These are phyloP conservation scores for Pteria penguin DNA, from an alignment of 2,888 invertebrate species.

Conservation along the genomic window DNA sequence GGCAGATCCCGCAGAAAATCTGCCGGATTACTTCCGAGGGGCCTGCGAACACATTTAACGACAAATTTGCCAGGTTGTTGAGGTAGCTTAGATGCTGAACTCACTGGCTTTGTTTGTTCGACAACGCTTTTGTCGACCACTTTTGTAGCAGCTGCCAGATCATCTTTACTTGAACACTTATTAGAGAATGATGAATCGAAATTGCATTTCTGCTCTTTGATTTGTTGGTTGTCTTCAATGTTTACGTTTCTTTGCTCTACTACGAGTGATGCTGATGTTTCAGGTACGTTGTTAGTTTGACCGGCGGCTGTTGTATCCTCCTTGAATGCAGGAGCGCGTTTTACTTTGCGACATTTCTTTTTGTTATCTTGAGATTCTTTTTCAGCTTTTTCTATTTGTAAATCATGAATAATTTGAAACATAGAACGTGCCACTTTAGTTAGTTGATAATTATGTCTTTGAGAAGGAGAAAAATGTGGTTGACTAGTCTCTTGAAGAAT, in stretches of 20 bases:
- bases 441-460: constrained; percentile 62
- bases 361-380: constrained; percentile 30
- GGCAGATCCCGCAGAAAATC: constrained; percentile 29
- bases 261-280: not conserved
- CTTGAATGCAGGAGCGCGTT: constrained; percentile 17
- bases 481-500: not conserved
- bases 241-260: not conserved
- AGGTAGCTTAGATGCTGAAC: not conserved
- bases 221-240: not conserved
- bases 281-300: constrained; percentile 34
- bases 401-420: constrained; percentile 65
- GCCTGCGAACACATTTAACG: constrained; percentile 56
- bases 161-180: not conserved
- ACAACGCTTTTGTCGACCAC: too few species aligned
- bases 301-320: constrained; percentile 46
- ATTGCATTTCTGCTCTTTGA: not conserved
- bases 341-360: constrained; percentile 31
- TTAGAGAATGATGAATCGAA: not conserved
- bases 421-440: constrained; percentile 64
- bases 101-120: too few species aligned
- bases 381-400: constrained; percentile 54
- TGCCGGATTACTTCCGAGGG: constrained; percentile 48
- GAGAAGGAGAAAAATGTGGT: constrained; percentile 51
- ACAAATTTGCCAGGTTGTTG: constrained; percentile 22
- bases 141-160: not conserved